A percentile compares a stretch with the other conserved stretches of the same genome.
Conservation (phyloP, 2,113 vertebrate species). For the Chlorodrepanis virens region DNA sequence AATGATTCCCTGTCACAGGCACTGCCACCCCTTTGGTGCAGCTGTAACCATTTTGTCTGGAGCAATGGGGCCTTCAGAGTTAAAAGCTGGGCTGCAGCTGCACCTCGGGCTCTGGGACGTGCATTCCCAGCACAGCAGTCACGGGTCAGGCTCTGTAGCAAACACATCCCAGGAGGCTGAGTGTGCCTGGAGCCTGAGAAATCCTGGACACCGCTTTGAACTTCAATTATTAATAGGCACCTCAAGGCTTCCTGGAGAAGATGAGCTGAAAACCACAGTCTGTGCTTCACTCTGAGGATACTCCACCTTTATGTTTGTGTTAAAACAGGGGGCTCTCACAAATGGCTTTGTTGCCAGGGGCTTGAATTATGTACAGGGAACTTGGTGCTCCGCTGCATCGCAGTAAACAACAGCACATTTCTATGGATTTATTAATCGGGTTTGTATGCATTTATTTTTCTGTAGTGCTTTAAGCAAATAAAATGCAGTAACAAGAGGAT, state of each 20-base stretch:
- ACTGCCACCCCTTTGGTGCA: rapidly evolving
- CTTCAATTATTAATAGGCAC: conserved; percentile 18
- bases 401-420: background rate
- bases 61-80: background rate
- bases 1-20: background rate
- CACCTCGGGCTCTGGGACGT: background rate
- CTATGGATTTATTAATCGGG: conserved; percentile 18
- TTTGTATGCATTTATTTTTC: conserved; percentile 27
- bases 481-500: conserved; percentile 37
- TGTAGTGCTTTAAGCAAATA: conserved; percentile 48
- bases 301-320: background rate
- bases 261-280: background rate
- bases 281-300: background rate
- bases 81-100: background rate
- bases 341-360: background rate
- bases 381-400: background rate
- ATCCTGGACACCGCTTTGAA: conserved; percentile 22
- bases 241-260: background rate
- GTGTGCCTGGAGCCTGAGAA: background rate
- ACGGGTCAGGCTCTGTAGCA: background rate
- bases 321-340: conserved; percentile 17
- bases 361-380: background rate
- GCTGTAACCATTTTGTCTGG: background rate
- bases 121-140: background rate
- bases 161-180: background rate